Evolutionary conservation across 1,140 invertebrate genomes (phyloP).

Genomic region (Oryctes rhinoceros): DNA sequence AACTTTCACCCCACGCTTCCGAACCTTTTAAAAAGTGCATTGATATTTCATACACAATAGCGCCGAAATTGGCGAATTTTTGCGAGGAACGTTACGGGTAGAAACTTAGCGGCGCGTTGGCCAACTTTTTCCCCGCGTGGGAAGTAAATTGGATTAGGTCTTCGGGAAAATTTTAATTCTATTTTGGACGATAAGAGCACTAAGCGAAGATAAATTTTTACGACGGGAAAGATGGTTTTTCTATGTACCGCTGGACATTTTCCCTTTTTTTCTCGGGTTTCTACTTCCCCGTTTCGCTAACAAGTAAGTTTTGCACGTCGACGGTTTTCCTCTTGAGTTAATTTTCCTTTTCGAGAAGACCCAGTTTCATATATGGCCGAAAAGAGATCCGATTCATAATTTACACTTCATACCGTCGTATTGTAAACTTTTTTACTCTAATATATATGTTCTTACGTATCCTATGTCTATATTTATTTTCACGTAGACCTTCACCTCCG

Average conservation of each 20-base stretch:
- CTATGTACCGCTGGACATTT: not conserved
- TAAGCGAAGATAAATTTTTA: constrained; percentile 11
- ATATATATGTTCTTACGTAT: too few species aligned
- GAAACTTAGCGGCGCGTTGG: not conserved
- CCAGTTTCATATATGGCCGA: too few species aligned
- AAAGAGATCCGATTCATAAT: too few species aligned
- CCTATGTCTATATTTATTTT: too few species aligned
- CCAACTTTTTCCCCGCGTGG: not conserved
- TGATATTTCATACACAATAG: constrained; percentile 5
- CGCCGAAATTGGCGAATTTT: not conserved
- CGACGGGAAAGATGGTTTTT: not conserved
- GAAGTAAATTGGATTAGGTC: constrained; percentile 8
- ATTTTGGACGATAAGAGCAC: not conserved
- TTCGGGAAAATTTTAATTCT: constrained; percentile 19
- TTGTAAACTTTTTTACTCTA: too few species aligned
- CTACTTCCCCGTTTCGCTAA: too few species aligned
- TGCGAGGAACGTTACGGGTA: not conserved
- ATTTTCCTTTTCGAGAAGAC: too few species aligned
- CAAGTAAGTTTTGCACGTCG: too few species aligned
- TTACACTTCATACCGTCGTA: too few species aligned
- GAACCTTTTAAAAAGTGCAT: constrained; percentile 5
- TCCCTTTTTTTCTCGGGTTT: not conserved
- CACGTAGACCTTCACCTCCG: too few species aligned
- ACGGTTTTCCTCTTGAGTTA: too few species aligned
- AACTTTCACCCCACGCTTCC: not conserved